Evolutionary conservation across 2,113 vertebrate genomes (phyloP).

Genomic region (Lycocorax pyrrhopterus): DNA sequence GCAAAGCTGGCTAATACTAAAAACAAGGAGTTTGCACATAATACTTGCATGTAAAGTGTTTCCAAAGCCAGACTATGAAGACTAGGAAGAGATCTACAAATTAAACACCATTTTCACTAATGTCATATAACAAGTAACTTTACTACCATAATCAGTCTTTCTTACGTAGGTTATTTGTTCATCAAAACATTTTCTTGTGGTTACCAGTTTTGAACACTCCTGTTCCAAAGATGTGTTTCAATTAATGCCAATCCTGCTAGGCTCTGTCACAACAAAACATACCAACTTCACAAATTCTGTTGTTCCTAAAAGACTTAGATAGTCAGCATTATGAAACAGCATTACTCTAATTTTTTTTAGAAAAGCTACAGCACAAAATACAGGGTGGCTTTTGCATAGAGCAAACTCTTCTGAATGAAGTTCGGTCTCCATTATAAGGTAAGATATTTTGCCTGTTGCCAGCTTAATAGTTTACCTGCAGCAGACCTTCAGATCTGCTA

Average conservation of each 20-base stretch:
- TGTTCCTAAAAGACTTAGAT: background rate
- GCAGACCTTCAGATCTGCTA: background rate
- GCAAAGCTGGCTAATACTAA: background rate
- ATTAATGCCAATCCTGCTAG: background rate
- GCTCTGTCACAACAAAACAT: background rate
- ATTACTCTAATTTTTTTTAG: background rate
- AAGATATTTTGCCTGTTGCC: background rate
- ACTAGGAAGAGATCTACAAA: background rate
- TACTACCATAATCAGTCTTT: background rate
- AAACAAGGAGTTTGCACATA: accelerated
- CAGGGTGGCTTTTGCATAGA: background rate
- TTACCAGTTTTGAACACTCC: background rate
- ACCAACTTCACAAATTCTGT: background rate
- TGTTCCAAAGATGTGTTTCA: background rate
- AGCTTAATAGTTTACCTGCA: background rate
- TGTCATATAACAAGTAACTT: background rate
- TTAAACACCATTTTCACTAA: background rate
- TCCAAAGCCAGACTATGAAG: background rate
- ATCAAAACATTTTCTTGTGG: background rate
- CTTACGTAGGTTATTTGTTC: background rate
- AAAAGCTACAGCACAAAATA: background rate
- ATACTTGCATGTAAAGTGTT: background rate
- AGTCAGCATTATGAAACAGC: background rate
- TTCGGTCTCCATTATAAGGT: background rate
- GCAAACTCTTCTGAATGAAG: background rate